Percentiles rank a stretch among this genome's conserved stretches.
Evolutionary conservation across 2,113 vertebrate species (phyloP).

Genomic region (Anguilla rostrata): DNA sequence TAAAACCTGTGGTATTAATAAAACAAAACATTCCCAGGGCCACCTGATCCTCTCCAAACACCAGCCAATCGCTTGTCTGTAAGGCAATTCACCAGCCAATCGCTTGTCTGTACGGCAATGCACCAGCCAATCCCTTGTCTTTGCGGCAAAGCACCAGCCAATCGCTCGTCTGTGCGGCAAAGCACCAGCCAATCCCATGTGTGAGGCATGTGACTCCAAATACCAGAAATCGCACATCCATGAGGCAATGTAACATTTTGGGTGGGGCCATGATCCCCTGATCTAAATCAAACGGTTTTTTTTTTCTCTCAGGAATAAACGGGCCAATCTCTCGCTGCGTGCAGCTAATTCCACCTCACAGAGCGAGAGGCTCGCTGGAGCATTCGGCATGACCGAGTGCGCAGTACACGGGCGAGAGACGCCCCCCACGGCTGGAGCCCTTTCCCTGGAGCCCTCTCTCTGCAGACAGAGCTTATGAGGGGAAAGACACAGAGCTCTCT

Average conservation of each 20-base stretch:
- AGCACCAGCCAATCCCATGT: not conserved
- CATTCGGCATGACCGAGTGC: not conserved
- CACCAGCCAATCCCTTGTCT: not conserved
- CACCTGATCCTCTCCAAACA: not conserved
- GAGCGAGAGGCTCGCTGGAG: not conserved
- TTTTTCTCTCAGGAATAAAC: not conserved
- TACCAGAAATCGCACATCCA: not conserved
- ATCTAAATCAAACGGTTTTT: not conserved
- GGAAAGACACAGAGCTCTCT: too few species aligned
- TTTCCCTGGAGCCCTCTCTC: too few species aligned
- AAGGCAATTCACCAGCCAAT: not conserved
- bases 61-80: too few species aligned
- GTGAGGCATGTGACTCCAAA: not conserved
- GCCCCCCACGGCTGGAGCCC: too few species aligned
- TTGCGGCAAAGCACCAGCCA: not conserved
- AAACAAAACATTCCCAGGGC: not conserved
- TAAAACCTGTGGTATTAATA: conserved; percentile 20
- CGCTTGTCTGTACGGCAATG: too few species aligned
- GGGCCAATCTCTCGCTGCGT: not conserved
- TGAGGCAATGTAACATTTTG: not conserved
- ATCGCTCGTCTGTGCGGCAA: too few species aligned
- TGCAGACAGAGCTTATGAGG: too few species aligned
- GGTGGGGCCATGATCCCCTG: not conserved
- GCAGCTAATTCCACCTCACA: not conserved
- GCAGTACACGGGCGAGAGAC: too few species aligned